These are phyloP conservation scores for Pygoscelis antarcticus DNA, from an alignment of 2,113 vertebrate genomes.

Conservation along the genomic window DNA sequence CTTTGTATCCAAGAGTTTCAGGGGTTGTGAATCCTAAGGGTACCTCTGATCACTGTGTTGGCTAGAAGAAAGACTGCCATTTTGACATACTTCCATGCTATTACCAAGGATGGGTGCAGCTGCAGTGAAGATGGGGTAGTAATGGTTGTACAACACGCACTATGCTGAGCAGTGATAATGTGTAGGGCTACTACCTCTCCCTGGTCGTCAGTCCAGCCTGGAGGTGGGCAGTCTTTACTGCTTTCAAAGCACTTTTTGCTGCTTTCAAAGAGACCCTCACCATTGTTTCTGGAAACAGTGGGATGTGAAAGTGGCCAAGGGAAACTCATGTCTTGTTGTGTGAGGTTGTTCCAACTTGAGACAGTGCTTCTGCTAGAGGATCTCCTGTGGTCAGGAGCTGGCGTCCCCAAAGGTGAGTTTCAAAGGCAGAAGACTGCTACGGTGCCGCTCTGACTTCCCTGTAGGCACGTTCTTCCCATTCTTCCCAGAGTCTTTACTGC, in stretches of 20 bases:
- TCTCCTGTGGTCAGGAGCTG: background rate
- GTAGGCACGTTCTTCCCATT: accelerated
- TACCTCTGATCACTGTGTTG: background rate
- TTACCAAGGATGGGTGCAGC: background rate
- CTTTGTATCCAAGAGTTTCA: background rate
- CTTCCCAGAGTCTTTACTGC: background rate
- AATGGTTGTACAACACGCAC: accelerated
- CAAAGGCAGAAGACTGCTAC: background rate
- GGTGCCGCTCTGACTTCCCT: background rate
- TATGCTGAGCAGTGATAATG: background rate
- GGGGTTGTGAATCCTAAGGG: background rate
- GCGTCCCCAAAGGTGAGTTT: background rate
- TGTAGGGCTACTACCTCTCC: background rate
- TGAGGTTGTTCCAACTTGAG: background rate
- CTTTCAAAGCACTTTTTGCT: background rate
- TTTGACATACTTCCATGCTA: background rate
- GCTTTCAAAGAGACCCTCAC: background rate
- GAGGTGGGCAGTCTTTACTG: background rate
- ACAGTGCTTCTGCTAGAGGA: background rate
- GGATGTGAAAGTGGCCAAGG: background rate
- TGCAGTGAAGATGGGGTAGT: background rate
- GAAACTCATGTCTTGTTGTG: background rate
- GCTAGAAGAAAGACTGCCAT: background rate
- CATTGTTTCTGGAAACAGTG: background rate
- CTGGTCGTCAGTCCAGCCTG: background rate